Percentiles rank a stretch among this genome's conserved stretches.
phyloP scores from a whole-genome alignment of 2,888 invertebrate genomes.

The Myathropa florea region DNA sequence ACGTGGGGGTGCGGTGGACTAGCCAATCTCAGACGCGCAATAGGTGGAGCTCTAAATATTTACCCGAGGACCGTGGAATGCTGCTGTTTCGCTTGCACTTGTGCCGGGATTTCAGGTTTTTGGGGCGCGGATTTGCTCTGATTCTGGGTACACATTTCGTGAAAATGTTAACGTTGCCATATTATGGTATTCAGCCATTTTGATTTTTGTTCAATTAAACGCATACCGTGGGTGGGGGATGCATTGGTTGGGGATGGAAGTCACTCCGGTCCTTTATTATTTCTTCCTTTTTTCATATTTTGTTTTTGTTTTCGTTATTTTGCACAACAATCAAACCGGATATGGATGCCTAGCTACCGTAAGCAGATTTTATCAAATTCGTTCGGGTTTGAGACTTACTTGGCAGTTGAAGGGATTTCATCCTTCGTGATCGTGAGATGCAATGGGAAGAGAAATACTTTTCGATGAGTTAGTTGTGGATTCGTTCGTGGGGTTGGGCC shows the following conservation, averaged over 20 bases:
- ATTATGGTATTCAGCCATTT: constrained; percentile 64
- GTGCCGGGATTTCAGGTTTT: constrained; percentile 27
- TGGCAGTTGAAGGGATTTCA: constrained; percentile 29
- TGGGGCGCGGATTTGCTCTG: constrained; percentile 61
- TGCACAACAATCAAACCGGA: constrained; percentile 9
- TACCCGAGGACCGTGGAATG: constrained; percentile 39
- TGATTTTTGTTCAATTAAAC: constrained; percentile 59
- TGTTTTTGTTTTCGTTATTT: constrained; percentile 8
- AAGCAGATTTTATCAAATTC: constrained; percentile 57
- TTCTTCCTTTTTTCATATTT: constrained; percentile 13
- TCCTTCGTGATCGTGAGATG: neutral
- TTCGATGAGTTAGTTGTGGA: neutral
- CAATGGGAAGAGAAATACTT: neutral
- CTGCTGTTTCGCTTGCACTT: constrained; percentile 65
- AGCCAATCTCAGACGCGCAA: constrained; percentile 60
- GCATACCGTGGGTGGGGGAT: neutral
- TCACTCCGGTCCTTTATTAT: constrained; percentile 35
- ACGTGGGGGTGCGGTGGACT: constrained; percentile 36
- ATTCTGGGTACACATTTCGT: constrained; percentile 59
- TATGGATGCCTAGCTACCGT: constrained; percentile 50
- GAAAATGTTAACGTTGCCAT: constrained; percentile 69
- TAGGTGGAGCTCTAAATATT: constrained; percentile 67
- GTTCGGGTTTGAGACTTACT: constrained; percentile 48
- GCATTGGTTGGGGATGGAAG: neutral
- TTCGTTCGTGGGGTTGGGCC: neutral